Percentiles rank a stretch among this genome's conserved stretches.
Conservation (phyloP, 2,888 invertebrate genomes). For the Linyphia triangularis region DNA sequence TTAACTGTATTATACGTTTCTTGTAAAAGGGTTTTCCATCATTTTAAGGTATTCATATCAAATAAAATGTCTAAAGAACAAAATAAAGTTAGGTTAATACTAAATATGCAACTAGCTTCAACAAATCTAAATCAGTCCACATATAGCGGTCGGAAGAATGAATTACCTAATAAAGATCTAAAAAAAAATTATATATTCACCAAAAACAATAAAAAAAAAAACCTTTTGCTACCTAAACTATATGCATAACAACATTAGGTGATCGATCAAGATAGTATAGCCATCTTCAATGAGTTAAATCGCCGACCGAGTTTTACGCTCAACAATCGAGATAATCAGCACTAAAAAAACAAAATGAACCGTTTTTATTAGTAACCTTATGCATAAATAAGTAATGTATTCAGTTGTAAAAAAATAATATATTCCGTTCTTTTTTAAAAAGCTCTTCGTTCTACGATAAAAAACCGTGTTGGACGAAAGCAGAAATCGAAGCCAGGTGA, state of each 20-base stretch:
- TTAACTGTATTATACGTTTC: too few species aligned
- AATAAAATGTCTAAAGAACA: too few species aligned
- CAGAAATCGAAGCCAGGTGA: not conserved
- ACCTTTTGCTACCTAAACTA: not conserved
- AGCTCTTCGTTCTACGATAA: not conserved
- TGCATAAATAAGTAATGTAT: not conserved
- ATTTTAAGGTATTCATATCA: too few species aligned
- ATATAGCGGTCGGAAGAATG: not conserved
- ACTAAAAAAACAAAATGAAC: not conserved
- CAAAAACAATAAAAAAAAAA: not conserved
- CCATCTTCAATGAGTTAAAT: not conserved
- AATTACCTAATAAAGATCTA: not conserved
- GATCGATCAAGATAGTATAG: too few species aligned
- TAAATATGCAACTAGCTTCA: too few species aligned
- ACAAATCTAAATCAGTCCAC: not conserved
- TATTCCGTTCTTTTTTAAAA: too few species aligned
- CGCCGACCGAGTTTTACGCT: not conserved
- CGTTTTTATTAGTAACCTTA: not conserved
- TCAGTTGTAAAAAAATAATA: too few species aligned
- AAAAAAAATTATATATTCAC: not conserved
- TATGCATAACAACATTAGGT: too few species aligned
- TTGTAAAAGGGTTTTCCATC: too few species aligned
- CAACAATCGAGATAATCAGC: not conserved
- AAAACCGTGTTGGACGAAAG: not conserved
- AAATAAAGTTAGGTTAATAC: too few species aligned